Evolutionary conservation across 2,888 invertebrate genomes (phyloP), one percentile per base, ranked within the genome.

Genomic region (Athalia cordata): DNA sequence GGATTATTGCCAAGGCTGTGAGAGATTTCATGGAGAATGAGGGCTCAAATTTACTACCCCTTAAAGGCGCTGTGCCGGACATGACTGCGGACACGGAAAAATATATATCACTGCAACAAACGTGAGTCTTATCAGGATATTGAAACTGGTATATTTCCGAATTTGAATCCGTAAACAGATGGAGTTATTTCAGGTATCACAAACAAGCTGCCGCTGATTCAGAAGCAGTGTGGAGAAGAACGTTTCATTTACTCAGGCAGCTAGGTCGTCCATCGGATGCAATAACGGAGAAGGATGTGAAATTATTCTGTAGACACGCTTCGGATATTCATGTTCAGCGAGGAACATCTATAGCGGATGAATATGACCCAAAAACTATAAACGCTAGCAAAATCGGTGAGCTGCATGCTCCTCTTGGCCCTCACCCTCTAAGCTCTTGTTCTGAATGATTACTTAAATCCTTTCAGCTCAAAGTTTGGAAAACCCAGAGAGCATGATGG

Each of bases 21-120:
- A 94, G 95, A 89, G 96, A 96, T 84, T 97, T 98, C 91, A 94
- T 97, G 52, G 93, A 95, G 85, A 93, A 94, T 79, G 98, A 98
- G 90, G 97, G 97, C 5, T 92, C 93, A 81, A 96, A 96, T 29
- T 92, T 92, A 79, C 91, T 99, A 43, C 99, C 99, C 5, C 90
- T 99, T 5, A 93, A 95, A 85, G 99, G 99, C 43, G 93, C 95
- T 7, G 91, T 99, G 64, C 99, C 99, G 3, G 99, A 99, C 87
- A 99, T 99, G 99, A 97, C 97, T 4, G 95, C 98, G 2, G 98
- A 98, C 83, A 98, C 98, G 4, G 95, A 95, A 80, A 95, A 96
- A 84, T 99, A 97, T 89, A 94, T 99, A 66, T 93, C 95, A 80
- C 92, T 99, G 77, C 98, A 98, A 89, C 96, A 96, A 89, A 93